phyloP scores from a whole-genome alignment of 2,888 invertebrate genomes.

The Chrysomela aeneicollis region DNA sequence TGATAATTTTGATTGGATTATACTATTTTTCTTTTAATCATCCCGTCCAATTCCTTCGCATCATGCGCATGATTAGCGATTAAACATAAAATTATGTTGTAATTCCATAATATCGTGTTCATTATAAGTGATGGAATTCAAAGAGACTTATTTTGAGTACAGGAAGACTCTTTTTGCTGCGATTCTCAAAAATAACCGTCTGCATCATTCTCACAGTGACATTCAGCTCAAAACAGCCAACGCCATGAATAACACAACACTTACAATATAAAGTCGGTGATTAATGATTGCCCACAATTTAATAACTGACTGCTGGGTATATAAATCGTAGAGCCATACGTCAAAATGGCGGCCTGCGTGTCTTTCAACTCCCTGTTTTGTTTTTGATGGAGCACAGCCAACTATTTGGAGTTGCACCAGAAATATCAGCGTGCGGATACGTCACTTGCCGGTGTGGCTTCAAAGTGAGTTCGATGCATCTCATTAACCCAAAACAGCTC shows the following conservation, averaged over 20 bases:
- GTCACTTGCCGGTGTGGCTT: conserved; percentile 53
- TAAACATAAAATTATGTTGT: no score
- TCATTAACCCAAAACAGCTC: conserved; percentile 51
- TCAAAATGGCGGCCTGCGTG: conserved; percentile 54
- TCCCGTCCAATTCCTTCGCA: no score
- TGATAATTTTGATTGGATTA: no score
- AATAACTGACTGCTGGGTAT: conserved; percentile 55
- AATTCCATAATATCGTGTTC: conserved; percentile 20
- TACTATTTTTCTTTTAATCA: no score
- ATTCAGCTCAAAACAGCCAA: conserved; percentile 16
- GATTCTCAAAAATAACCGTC: neutral
- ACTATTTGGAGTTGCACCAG: conserved; percentile 47
- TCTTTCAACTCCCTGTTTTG: conserved; percentile 48
- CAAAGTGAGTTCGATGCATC: conserved; percentile 52
- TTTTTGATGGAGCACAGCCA: conserved; percentile 57
- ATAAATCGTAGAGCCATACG: conserved; percentile 51
- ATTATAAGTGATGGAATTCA: conserved; percentile 7
- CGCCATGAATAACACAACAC: conserved; percentile 49
- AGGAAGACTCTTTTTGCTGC: neutral
- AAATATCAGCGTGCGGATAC: conserved; percentile 50
- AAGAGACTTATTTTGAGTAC: neutral
- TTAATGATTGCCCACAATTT: conserved; percentile 55
- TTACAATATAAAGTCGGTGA: conserved; percentile 54
- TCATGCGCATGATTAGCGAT: no score
- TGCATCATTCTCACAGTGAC: conserved; percentile 7